Conservation (phyloP, 2,113 vertebrate species). For the Anhinga rufa region DNA sequence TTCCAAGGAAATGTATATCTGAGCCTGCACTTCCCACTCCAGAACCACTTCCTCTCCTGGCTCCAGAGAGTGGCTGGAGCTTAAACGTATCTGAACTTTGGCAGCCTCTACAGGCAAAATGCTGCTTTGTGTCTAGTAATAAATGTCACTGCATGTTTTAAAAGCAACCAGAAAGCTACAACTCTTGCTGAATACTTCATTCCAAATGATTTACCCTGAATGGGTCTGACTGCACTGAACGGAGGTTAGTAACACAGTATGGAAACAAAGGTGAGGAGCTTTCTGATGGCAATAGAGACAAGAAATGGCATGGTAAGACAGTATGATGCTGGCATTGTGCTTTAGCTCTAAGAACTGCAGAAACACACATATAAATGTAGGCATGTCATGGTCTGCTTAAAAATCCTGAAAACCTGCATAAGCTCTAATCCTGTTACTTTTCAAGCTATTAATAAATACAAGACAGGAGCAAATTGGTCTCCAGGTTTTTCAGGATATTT, state of each 20-base stretch:
- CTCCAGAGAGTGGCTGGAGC: not conserved
- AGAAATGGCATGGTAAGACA: not conserved
- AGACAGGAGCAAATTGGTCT: not conserved
- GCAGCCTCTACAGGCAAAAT: constrained; percentile 12
- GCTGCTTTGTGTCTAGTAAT: not conserved
- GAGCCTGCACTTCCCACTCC: constrained; percentile 11
- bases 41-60: constrained; percentile 32
- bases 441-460: not conserved
- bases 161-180: constrained; percentile 31
- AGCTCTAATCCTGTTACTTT: not conserved
- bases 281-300: not conserved
- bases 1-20: constrained; percentile 33
- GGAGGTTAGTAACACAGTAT: not conserved
- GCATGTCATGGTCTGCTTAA: not conserved
- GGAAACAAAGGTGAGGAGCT: not conserved
- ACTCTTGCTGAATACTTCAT: not conserved
- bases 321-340: not conserved
- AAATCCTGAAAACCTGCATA: not conserved
- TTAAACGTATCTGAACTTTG: constrained; percentile 1
- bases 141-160: not conserved
- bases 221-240: not conserved
- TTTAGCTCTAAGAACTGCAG: not conserved
- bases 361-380: not conserved
- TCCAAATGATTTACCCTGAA: not conserved
- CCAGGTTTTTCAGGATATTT: not conserved